Evolutionary conservation across 2,797 vertebrate genomes (phyloP).

Genomic region (Enteromius unitaeniatus): DNA sequence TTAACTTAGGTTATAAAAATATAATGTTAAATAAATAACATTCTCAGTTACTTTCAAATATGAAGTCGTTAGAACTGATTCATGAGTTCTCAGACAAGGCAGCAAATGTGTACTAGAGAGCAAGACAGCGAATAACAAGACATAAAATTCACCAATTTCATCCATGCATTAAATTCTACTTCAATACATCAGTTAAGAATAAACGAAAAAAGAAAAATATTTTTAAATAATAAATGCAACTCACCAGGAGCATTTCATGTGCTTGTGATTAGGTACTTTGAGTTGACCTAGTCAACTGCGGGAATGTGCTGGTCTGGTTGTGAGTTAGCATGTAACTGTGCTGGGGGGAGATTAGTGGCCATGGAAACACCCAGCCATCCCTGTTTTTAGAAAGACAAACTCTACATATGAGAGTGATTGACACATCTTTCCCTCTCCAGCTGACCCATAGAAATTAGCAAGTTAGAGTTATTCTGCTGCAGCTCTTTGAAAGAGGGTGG

Average conservation of each 20-base stretch:
- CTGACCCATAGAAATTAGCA: conserved; percentile 98
- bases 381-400: conserved; percentile 96
- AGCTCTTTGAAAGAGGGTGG: conserved; percentile 75
- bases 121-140: background rate
- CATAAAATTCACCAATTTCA: background rate
- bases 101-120: background rate
- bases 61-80: background rate
- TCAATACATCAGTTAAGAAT: background rate
- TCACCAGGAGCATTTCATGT: conserved; percentile 29
- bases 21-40: background rate
- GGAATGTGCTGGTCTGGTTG: conserved; percentile 79
- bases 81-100: background rate
- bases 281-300: conserved; percentile 91
- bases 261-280: conserved; percentile 93
- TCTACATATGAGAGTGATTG: conserved; percentile 98
- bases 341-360: conserved; percentile 88
- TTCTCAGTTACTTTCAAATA: background rate
- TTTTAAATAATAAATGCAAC: background rate
- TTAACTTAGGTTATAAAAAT: background rate
- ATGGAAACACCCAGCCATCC: conserved; percentile 94
- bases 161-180: background rate
- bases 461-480: conserved; percentile 94
- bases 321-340: conserved; percentile 34
- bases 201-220: background rate
- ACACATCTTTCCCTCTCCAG: conserved; percentile 93